A percentile compares a stretch with the other conserved stretches of the same genome.
Evolutionary conservation across 2,888 invertebrate genomes (phyloP).

Genomic region (Xestia rhomboidea): DNA sequence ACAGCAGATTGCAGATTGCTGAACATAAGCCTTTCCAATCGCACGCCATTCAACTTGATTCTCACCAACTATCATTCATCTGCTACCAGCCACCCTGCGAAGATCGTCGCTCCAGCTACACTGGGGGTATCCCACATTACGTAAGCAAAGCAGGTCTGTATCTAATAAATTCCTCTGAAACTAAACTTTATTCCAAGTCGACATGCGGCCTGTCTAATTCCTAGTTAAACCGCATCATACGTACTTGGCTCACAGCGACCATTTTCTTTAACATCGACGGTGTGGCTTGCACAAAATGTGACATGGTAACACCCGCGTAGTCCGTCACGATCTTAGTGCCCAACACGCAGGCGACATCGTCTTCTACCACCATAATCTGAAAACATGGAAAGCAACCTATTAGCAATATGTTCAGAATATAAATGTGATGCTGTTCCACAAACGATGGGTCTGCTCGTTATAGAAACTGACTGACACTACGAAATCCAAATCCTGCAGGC

Average conservation of each 20-base stretch:
- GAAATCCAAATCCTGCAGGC: too few species aligned
- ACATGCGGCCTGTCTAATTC: background rate
- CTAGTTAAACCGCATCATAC: slow-evolving; percentile 3
- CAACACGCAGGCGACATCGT: slow-evolving; percentile 90
- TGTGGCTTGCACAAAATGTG: slow-evolving; percentile 91
- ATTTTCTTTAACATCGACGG: slow-evolving; percentile 91
- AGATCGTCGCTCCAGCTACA: background rate
- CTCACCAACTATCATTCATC: background rate
- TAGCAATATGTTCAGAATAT: background rate
- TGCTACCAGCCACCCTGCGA: background rate
- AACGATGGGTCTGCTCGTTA: background rate
- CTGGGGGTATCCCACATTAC: background rate
- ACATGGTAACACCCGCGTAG: slow-evolving; percentile 85
- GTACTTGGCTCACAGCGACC: slow-evolving; percentile 84
- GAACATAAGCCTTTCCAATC: background rate
- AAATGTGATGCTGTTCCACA: background rate
- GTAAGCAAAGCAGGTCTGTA: background rate
- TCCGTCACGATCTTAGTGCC: slow-evolving; percentile 87
- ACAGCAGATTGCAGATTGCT: background rate
- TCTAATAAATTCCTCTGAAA: background rate
- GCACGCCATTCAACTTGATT: background rate
- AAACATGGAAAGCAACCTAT: slow-evolving; percentile 48
- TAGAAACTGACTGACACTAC: too few species aligned
- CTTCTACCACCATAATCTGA: slow-evolving; percentile 91
- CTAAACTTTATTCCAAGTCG: background rate